Evolutionary conservation across 2,888 invertebrate genomes (phyloP).

Genomic region (Heliconius aoede): DNA sequence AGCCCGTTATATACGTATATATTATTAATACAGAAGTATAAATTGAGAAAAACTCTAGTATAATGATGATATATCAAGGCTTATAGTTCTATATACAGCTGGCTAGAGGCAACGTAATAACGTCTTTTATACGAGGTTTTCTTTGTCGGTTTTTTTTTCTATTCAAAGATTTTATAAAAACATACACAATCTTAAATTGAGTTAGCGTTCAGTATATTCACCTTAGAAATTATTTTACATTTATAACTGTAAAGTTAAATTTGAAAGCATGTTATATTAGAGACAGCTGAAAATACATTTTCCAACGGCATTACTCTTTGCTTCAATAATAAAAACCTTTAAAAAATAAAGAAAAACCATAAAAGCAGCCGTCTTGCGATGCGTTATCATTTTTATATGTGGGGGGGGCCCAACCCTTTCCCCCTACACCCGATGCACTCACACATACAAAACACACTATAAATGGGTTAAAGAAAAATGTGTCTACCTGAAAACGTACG

Average conservation of each 20-base stretch:
- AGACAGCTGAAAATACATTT: slow-evolving; percentile 47
- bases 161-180: slow-evolving; percentile 13
- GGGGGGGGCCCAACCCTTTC: slow-evolving; percentile 67
- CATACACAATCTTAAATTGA: not conserved
- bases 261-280: slow-evolving; percentile 32
- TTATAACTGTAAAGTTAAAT: slow-evolving; percentile 7
- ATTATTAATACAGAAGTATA: not conserved
- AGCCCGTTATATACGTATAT: too few relatives aligned
- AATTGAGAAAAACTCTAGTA: not conserved
- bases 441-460: slow-evolving; percentile 67
- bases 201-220: slow-evolving; percentile 15
- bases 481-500: slow-evolving; percentile 84
- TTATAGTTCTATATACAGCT: not conserved
- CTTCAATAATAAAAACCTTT: slow-evolving; percentile 76
- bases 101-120: not conserved
- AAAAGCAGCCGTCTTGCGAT: slow-evolving; percentile 84
- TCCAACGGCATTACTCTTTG: slow-evolving; percentile 53
- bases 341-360: slow-evolving; percentile 82
- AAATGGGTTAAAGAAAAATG: slow-evolving; percentile 84
- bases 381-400: slow-evolving; percentile 84
- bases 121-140: not conserved
- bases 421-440: slow-evolving; percentile 68
- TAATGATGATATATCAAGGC: not conserved
- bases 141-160: not conserved
- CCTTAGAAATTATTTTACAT: slow-evolving; percentile 23